Evolutionary conservation across 2,797 vertebrate species (phyloP).

Genomic region (Lagothrix lagotricha): DNA sequence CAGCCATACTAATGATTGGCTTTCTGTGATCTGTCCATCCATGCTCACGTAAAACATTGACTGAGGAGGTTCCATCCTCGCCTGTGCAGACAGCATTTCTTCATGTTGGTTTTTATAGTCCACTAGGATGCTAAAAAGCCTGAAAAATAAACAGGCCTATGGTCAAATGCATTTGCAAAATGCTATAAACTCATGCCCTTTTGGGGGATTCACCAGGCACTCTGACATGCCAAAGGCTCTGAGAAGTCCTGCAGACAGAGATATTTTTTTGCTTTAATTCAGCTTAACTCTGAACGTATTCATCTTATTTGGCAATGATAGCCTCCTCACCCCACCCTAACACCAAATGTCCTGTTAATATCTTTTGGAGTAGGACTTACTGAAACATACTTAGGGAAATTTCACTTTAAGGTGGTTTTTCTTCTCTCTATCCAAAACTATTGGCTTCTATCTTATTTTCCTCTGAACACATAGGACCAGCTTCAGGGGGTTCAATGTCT

Average conservation of each 20-base stretch:
- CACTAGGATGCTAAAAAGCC: background rate
- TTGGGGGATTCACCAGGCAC: background rate
- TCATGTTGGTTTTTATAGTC: background rate
- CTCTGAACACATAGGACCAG: background rate
- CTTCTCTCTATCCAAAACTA: background rate
- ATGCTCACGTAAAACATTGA: background rate
- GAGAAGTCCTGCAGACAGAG: conserved; percentile 14
- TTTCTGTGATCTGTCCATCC: background rate
- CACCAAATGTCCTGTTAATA: background rate
- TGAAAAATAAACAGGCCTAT: background rate
- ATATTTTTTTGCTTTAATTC: conserved; percentile 11
- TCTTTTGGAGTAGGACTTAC: background rate
- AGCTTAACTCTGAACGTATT: background rate
- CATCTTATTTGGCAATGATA: background rate
- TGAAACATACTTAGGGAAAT: background rate
- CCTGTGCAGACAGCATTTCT: background rate
- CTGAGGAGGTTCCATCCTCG: background rate
- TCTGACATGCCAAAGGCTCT: background rate
- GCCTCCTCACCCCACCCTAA: too few species aligned
- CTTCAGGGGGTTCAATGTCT: background rate
- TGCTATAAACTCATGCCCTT: background rate
- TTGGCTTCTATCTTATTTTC: conserved; percentile 10
- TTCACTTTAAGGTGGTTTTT: background rate
- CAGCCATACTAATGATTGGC: background rate
- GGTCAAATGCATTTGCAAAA: background rate